Base-by-base conservation (phyloP, 30 jellyfish, hydroid and myxozoan genomes). In the Nemopilema nomurai region DNA sequence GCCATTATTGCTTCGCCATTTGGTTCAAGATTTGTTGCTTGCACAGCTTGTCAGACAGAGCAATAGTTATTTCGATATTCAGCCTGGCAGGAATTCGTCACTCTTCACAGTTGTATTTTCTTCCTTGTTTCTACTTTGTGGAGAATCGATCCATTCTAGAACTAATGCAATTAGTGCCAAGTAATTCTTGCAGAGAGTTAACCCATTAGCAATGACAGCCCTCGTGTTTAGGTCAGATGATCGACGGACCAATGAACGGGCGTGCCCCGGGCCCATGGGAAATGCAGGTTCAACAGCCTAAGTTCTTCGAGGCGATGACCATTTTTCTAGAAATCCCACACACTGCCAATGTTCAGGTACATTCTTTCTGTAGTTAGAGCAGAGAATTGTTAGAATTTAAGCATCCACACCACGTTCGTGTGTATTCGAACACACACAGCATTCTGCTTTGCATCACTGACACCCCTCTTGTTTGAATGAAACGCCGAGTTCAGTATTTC, bases 341-440 rank as follows among this genome's bases (percentile, higher is more conserved):
- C 66, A 92, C 98, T 24, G 98, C 98, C 24, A 88, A 92, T 53
- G 92, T 87, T 0, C 86, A 82, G 92, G 98, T 92, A 69, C 9
- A 23, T 23, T 16, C 86, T 17, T 27, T 17, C 82, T 25, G 24
- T 8, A 16, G n/a, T 8, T 19, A 51, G 67, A 19, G 19, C 17
- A 19, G 67, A 31, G 8, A 16, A 71, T 31, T 25, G 71, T 24
- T 8, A 8, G 17, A 13, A 71, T 71, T 25, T 22, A 8, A 22
- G 8, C 8, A 13, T 31, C 17, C 70, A 21, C 18, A 8, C 17
- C 68, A 28, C 24, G 24, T 27, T 13, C 82, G 24, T n/a, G n/a
- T n/a, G n/a, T n/a, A n/a, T n/a, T n/a, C n/a, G n/a, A n/a, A n/a
- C n/a, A n/a, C n/a, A n/a, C n/a, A n/a, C n/a, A n/a, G n/a, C n/a